Evolutionary conservation across 2,888 invertebrate genomes (phyloP), one percentile per base, ranked within the genome.

Genomic region (Cephus nigrinus): DNA sequence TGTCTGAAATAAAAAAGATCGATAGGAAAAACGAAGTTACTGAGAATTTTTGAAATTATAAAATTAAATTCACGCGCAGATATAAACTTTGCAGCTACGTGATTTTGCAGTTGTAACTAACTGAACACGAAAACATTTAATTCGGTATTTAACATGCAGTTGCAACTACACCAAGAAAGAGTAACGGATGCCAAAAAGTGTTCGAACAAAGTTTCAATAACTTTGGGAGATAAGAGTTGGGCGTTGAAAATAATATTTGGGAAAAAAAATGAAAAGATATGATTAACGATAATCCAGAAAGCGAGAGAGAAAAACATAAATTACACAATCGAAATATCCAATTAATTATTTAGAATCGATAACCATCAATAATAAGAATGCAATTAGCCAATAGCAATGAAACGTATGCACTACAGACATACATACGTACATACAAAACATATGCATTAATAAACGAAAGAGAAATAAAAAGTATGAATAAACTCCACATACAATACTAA

Each of bases 111-210:
- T 23, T 40, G 40, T 5, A 40, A 40, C 5, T 5, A 40, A 40
- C 5, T 23, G 23, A 55, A 55, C 15, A 23, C 9, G 2, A 23
- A 55, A 23, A 23, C 9, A 55, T 23, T 55, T 55, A 2, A 23
- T 55, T 23, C 1, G 4, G 9, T 9, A 15, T 23, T 55, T 55
- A 55, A 55, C 23, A 4, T 5, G 23, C 23, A 55, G 40, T 55
- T 55, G 23, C 40, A 9, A 55, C 23, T 23, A 23, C 40, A 55
- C 23, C 5, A 5, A 55, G 40, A 23, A 55, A 23, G 40, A 55
- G 80, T 71, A 82, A 79, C 81, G 82, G 82, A 82, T 84, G 84
- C 82, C 83, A 82, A 84, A 84, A 83, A 83, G 83, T 84, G 83
- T 84, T 84, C 83, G 81, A 81, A 79, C 76, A 23, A 55, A 55